Conservation (phyloP, 2,797 vertebrate genomes). For the Premnoplex brunnescens region DNA sequence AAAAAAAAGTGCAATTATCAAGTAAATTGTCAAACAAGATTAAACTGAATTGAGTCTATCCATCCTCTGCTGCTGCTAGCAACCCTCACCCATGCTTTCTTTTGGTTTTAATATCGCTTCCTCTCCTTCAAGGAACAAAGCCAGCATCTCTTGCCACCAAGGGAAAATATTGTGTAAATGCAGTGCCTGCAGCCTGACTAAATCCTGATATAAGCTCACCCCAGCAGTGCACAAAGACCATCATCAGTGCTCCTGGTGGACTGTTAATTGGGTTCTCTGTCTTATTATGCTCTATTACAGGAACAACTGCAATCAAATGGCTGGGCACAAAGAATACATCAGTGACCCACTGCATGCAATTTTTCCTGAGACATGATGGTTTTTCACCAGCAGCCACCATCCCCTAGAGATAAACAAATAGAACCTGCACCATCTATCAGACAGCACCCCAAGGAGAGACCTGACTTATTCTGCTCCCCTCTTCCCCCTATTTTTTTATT, state of each 20-base stretch:
- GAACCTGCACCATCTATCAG: neutral
- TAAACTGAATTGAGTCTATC: slow-evolving; percentile 1
- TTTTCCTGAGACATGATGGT: neutral
- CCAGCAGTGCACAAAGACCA: neutral
- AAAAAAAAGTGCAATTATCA: neutral
- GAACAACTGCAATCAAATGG: neutral
- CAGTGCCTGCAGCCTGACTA: neutral
- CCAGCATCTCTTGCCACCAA: neutral
- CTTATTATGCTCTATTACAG: neutral
- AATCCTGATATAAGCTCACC: neutral
- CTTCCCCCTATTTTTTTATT: no score
- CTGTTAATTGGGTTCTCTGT: neutral
- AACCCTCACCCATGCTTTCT: neutral
- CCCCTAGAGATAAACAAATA: neutral
- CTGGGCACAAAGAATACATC: neutral
- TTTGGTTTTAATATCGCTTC: neutral
- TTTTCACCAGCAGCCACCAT: neutral
- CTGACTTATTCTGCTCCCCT: neutral
- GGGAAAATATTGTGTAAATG: neutral
- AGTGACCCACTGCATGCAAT: neutral
- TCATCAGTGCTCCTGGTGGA: neutral
- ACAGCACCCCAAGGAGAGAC: neutral
- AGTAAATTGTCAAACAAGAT: slow-evolving; percentile 4
- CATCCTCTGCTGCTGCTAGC: neutral
- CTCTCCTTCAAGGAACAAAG: neutral